Conservation (phyloP, 2,888 invertebrate species). For the Leptopilina myrica region DNA sequence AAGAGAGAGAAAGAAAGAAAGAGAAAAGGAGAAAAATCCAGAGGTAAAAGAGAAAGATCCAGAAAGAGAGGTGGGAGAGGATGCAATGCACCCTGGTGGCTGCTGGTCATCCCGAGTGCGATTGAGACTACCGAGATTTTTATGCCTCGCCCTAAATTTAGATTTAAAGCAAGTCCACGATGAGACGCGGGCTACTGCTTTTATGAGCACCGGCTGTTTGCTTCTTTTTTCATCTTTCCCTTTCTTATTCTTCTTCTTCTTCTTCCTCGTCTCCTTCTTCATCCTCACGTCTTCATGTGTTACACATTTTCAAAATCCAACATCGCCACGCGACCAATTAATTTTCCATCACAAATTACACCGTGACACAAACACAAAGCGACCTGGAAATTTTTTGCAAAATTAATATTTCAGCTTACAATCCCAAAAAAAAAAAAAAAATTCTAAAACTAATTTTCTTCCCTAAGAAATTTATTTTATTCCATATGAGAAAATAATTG, state of each 20-base stretch:
- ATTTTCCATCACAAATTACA: neutral
- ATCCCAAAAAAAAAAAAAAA: too few species aligned
- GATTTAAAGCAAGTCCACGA: constrained; percentile 40
- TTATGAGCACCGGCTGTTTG: constrained; percentile 45
- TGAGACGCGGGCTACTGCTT: constrained; percentile 38
- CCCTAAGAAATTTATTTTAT: too few species aligned
- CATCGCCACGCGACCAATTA: constrained; percentile 2
- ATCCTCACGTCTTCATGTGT: constrained; percentile 29
- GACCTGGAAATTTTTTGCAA: too few species aligned
- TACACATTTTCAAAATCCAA: constrained; percentile 7
- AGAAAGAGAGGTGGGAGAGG: constrained; percentile 10
- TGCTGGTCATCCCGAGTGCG: constrained; percentile 47
- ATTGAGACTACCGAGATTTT: constrained; percentile 44
- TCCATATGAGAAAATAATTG: too few species aligned
- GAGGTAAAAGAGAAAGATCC: too few species aligned
- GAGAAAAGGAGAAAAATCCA: neutral
- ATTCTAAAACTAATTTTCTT: too few species aligned
- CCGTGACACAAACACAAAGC: too few species aligned
- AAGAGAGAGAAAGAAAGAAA: neutral
- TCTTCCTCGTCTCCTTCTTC: constrained; percentile 17
- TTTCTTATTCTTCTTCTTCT: constrained; percentile 20
- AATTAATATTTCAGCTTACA: too few species aligned
- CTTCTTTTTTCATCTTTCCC: constrained; percentile 33
- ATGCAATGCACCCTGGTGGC: constrained; percentile 42
- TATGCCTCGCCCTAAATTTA: constrained; percentile 41